Base-by-base conservation (phyloP, 2,113 vertebrate genomes). In the Etheostoma spectabile region DNA sequence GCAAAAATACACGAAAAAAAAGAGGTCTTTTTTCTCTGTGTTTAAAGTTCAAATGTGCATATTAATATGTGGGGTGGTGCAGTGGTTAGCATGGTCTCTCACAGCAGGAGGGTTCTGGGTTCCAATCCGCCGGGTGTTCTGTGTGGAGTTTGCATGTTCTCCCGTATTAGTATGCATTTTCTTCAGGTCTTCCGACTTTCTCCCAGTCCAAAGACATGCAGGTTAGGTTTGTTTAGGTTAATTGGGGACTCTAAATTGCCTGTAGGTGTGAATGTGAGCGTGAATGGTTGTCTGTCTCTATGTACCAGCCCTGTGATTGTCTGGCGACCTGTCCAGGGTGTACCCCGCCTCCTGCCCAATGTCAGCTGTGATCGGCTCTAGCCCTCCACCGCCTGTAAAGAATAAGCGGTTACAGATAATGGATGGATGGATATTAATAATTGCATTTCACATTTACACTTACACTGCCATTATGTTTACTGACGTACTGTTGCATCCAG, bases 321-420 rank as follows among this genome's bases (percentile, higher is more conserved):
- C 64, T n/a, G n/a, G 63, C n/a, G 45, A 48, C 45, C 45, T 66
- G 64, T 66, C 64, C 64, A 66, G 42, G 62, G 62, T 64, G 62
- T 64, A 46, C 62, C 62, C 62, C 62, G 62, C 62, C 62, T 46
- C 42, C 51, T 46, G 64, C 64, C 48, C 64, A 51, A 66, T 66
- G 64, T 63, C 60, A 63, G 60, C 35, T 19, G 21, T 42, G 38
- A 42, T 42, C 10, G 38, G 38, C 38, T 48, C 63, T 22, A 48
- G 45, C 61, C 61, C 61, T 35, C 38, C 21, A 15, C 33, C 0
- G 11, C 35, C 12, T 42, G 21, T 64, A 46, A 64, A 46, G 38
- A 14, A 64, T 46, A 46, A 45, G 42, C 62, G 8, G 15, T 49
- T 30, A 51, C 46, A 49, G 64, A 49, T 66, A 30, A 51, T 66